Evolutionary conservation across 2,113 vertebrate species (phyloP), one percentile per base, ranked within the genome.

Genomic region (Hoplias malabaricus): DNA sequence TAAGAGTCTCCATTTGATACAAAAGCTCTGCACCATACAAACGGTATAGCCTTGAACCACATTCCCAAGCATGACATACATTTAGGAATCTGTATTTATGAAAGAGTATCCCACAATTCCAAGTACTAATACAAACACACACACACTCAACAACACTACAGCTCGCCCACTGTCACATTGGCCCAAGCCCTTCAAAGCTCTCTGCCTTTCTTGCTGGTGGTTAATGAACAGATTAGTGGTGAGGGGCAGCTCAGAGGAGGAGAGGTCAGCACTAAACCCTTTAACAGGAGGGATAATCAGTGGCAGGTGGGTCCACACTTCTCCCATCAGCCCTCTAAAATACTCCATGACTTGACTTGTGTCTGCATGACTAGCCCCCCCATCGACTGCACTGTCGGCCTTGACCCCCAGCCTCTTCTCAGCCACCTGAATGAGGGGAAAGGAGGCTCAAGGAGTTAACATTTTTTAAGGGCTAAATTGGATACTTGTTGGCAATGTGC

Each of bases 181-280:
- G 54, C 43, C 16, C 10, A 69, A 54, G 54, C 62, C 33, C 69
- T 73, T 73, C 78, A 71, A 66, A 86, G 88, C 87, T 89, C 89
- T 89, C 84, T 84, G 89, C 89, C 89, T 90, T 92, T 89, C 87
- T 88, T 80, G 82, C 72, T 27, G 42, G 67, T 57, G 46, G 87
- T 92, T 95, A 95, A 95, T 95, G 96, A 95, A 92, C 82, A 88
- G 91, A 92, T 92, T 92, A 92, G 88, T 90, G 80, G 84, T 88
- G 91, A 94, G 88, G 90, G 88, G 86, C 89, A 84, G 87, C 87
- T 88, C 90, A 92, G 90, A 93, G 93, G 93, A 93, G 94, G 91
- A 93, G 89, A 92, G 93, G 91, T 92, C 90, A 92, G 82, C 84
- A 85, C 82, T 91, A 90, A 90, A 87, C 87, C 92, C 84, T 90